Conservation (phyloP, 2,888 invertebrate genomes). For the Aphodius sticticus region DNA sequence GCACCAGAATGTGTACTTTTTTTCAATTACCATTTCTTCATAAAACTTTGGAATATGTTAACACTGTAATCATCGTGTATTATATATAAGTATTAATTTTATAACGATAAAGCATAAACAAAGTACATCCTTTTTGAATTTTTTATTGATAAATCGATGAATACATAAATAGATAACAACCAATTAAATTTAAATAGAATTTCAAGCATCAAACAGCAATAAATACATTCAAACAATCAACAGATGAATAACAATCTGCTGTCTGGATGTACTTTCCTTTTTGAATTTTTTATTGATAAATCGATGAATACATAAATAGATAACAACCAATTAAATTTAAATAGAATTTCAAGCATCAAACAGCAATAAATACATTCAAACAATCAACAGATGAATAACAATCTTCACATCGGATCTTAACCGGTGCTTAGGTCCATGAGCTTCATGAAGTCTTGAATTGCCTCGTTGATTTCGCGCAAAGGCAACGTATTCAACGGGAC, state of each 20-base stretch:
- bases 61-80: background rate
- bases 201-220: no score
- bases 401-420: background rate
- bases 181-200: background rate
- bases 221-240: no score
- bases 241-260: no score
- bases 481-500: background rate
- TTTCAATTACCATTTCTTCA: no score
- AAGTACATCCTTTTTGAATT: background rate
- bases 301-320: background rate
- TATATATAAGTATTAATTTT: background rate
- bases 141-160: background rate
- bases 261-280: no score
- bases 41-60: no score
- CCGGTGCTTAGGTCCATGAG: background rate
- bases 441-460: background rate
- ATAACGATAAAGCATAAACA: background rate
- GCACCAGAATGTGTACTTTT: no score
- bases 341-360: background rate
- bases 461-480: background rate
- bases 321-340: background rate
- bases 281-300: background rate
- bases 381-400: background rate
- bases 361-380: background rate
- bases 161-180: background rate